Evolutionary conservation across 1,140 invertebrate genomes (phyloP).

Genomic region (Leguminivora glycinivorella): DNA sequence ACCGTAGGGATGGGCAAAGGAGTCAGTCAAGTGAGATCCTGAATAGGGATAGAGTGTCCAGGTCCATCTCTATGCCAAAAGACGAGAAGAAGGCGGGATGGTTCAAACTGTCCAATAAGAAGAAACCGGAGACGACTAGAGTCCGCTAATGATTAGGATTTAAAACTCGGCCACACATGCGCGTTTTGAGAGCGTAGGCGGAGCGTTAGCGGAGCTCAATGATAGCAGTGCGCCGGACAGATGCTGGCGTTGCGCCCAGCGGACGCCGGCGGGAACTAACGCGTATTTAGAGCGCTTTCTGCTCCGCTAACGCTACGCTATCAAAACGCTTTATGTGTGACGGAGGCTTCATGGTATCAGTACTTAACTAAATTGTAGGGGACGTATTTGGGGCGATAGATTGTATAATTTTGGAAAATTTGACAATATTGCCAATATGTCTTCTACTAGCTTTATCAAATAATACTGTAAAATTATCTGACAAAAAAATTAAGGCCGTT

Average conservation of each 20-base stretch:
- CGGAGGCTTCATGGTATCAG: background rate
- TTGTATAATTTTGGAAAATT: background rate
- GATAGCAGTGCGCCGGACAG: too few species aligned
- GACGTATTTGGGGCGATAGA: background rate
- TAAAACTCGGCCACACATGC: too few species aligned
- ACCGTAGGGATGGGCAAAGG: conserved; percentile 64
- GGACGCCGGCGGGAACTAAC: too few species aligned
- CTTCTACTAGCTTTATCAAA: background rate
- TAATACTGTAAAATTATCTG: background rate
- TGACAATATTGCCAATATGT: background rate
- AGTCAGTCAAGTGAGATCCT: conserved; percentile 83
- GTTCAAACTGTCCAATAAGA: conserved; percentile 83
- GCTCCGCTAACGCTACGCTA: background rate
- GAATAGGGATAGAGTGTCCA: conserved; percentile 72
- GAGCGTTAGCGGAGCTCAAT: too few species aligned
- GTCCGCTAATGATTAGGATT: conserved; percentile 49
- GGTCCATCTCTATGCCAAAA: conserved; percentile 85
- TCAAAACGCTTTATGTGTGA: background rate
- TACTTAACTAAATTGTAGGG: background rate
- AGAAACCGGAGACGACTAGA: conserved; percentile 78
- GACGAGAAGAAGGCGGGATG: conserved; percentile 85
- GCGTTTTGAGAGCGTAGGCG: too few species aligned
- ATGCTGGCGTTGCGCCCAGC: too few species aligned
- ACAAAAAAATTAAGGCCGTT: too few species aligned
- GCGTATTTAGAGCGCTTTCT: too few species aligned